These are phyloP conservation scores for Brotula barbata DNA, from an alignment of 2,797 vertebrate species.

Conservation along the genomic window DNA sequence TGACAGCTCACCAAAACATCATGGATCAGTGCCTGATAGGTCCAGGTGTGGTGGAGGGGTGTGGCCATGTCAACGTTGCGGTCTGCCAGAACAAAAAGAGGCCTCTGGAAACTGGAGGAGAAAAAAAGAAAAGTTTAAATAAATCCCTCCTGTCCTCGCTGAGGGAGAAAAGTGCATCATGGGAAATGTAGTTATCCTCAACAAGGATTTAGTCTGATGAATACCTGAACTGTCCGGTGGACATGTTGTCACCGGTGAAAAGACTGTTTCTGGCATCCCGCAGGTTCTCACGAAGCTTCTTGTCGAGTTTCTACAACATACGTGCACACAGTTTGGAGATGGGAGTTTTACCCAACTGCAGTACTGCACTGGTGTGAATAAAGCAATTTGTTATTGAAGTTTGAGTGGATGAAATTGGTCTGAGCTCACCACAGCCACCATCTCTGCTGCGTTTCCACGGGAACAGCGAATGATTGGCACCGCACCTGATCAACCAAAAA, in stretches of 20 bases:
- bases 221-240: constrained; percentile 94
- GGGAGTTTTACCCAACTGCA: too few species aligned
- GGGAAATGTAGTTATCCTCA: constrained; percentile 1
- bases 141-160: too few species aligned
- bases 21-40: constrained; percentile 98
- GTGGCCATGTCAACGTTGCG: constrained; percentile 97
- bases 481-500: constrained; percentile 78
- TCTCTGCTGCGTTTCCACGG: constrained; percentile 96
- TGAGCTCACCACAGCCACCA: constrained; percentile 94
- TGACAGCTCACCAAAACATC: constrained; percentile 91
- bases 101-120: constrained; percentile 92
- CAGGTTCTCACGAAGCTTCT: constrained; percentile 96
- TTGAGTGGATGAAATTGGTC: not conserved
- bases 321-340: constrained; percentile 5
- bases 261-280: constrained; percentile 97
- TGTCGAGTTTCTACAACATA: constrained; percentile 90
- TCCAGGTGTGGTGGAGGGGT: constrained; percentile 98
- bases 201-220: not conserved
- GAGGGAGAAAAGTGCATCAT: constrained; percentile 3
- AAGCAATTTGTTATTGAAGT: too few species aligned
- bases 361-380: too few species aligned
- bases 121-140: not conserved
- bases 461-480: constrained; percentile 97
- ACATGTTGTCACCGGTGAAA: constrained; percentile 94
- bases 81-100: constrained; percentile 93